Evolutionary conservation across 92 coral and sea anemone species (phyloP).

Genomic region (Chrysogorgia sp.): DNA sequence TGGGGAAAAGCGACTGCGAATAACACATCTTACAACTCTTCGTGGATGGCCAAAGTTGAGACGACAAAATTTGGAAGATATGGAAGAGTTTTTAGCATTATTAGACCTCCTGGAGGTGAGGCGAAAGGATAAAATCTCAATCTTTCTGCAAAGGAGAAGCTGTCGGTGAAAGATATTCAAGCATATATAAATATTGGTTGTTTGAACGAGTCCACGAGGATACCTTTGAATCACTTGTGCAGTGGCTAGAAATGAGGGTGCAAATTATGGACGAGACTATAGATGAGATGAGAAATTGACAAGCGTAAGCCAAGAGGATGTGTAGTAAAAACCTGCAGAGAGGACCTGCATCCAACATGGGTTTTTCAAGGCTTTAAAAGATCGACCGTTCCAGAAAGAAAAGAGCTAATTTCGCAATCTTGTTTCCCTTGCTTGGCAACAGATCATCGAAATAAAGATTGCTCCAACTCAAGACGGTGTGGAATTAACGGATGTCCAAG

Average conservation of each 20-base stretch:
- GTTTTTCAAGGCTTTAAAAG: constrained; percentile 39
- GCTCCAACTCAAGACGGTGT: constrained; percentile 41
- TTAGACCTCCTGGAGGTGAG: too few relatives aligned
- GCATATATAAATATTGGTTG: too few relatives aligned
- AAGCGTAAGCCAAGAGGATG: not conserved
- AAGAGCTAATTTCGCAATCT: constrained; percentile 29
- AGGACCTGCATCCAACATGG: constrained; percentile 52
- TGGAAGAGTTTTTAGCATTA: too few relatives aligned
- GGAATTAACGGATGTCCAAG: constrained; percentile 48
- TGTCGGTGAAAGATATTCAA: constrained; percentile 34
- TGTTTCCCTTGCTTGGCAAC: constrained; percentile 49
- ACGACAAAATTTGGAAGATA: too few relatives aligned
- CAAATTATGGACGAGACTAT: constrained; percentile 49
- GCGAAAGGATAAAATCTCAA: too few relatives aligned
- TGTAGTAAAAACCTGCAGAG: constrained; percentile 26
- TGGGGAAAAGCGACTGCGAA: too few relatives aligned
- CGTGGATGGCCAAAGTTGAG: too few relatives aligned
- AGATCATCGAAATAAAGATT: constrained; percentile 39
- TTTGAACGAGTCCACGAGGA: too few relatives aligned
- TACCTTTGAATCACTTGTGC: constrained; percentile 31
- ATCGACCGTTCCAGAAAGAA: constrained; percentile 35
- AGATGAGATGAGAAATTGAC: constrained; percentile 37
- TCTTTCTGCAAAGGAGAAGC: constrained; percentile 47
- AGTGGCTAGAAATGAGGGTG: constrained; percentile 41
- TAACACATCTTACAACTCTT: too few relatives aligned